Percentiles rank a stretch among this genome's conserved stretches.
phyloP scores from a whole-genome alignment of 2,888 invertebrate species.

The Troilus luridus region DNA sequence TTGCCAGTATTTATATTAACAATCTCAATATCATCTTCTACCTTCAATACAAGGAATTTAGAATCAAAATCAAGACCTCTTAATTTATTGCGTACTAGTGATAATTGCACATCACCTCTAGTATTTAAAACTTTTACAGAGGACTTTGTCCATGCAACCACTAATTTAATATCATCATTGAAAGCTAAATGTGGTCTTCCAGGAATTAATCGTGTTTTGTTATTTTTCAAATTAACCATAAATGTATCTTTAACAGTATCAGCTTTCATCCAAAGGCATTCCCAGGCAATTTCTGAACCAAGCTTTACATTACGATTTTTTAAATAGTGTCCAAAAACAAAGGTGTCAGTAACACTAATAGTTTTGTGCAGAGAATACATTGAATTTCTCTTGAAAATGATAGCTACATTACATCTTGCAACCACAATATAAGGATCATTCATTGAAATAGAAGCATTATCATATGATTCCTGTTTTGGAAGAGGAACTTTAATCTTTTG shows the following conservation, averaged over 20 bases:
- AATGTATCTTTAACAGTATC: constrained; percentile 56
- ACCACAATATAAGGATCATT: constrained; percentile 56
- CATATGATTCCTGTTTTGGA: constrained; percentile 42
- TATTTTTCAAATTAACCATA: constrained; percentile 44
- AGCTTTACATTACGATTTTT: constrained; percentile 50
- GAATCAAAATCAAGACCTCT: constrained; percentile 50
- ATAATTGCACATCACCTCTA: constrained; percentile 37
- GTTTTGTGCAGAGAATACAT: constrained; percentile 11
- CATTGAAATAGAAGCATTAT: constrained; percentile 51
- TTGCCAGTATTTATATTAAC: constrained; percentile 45
- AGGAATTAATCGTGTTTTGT: constrained; percentile 39
- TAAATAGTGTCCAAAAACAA: constrained; percentile 44
- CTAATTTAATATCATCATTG: constrained; percentile 50
- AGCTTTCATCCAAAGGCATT: constrained; percentile 53
- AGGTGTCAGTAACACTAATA: constrained; percentile 48
- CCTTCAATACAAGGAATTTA: constrained; percentile 24
- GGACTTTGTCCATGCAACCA: constrained; percentile 52
- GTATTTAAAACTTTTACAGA: constrained; percentile 32
- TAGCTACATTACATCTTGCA: constrained; percentile 52
- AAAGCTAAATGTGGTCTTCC: constrained; percentile 56
- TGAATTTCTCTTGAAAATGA: constrained; percentile 43
- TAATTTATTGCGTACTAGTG: constrained; percentile 36
- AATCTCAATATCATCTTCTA: constrained; percentile 56
- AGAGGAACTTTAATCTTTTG: constrained; percentile 50
- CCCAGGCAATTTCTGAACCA: constrained; percentile 53